Percentiles rank a stretch among this genome's conserved stretches.
Conservation (phyloP, 1,140 invertebrate genomes). For the Philaenus spumarius region DNA sequence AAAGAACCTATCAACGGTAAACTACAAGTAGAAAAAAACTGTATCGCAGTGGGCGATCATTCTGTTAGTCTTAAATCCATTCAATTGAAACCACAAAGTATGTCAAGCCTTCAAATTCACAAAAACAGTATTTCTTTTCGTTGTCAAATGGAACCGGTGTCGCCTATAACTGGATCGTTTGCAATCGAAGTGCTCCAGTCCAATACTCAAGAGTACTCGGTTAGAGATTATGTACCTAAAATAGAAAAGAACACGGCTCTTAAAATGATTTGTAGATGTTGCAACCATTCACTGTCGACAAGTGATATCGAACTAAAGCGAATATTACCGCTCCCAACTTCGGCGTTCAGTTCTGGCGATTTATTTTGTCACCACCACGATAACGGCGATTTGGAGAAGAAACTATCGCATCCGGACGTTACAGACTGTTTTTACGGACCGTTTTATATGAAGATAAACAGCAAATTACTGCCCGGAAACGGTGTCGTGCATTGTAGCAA, state of each 20-base stretch:
- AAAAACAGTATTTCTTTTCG: too few species aligned
- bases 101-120: too few species aligned
- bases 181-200: background rate
- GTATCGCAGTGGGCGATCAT: too few species aligned
- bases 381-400: conserved; percentile 1
- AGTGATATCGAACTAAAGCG: background rate
- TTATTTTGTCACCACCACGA: conserved; percentile 15
- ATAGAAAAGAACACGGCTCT: background rate
- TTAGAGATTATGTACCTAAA: conserved; percentile 1
- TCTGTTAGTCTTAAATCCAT: too few species aligned
- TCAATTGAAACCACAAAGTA: too few species aligned
- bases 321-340: conserved; percentile 15
- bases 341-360: conserved; percentile 4
- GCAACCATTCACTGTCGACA: conserved; percentile 4
- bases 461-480: background rate
- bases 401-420: background rate
- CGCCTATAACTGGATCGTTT: background rate
- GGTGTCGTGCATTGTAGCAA: conserved; percentile 1
- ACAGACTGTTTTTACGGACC: conserved; percentile 11
- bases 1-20: too few species aligned
- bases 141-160: background rate
- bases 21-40: too few species aligned
- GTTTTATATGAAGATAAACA: conserved; percentile 13
- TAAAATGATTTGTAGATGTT: conserved; percentile 1
- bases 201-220: background rate